Evolutionary conservation across 1,140 invertebrate genomes (phyloP).

Genomic region (Popillia japonica): DNA sequence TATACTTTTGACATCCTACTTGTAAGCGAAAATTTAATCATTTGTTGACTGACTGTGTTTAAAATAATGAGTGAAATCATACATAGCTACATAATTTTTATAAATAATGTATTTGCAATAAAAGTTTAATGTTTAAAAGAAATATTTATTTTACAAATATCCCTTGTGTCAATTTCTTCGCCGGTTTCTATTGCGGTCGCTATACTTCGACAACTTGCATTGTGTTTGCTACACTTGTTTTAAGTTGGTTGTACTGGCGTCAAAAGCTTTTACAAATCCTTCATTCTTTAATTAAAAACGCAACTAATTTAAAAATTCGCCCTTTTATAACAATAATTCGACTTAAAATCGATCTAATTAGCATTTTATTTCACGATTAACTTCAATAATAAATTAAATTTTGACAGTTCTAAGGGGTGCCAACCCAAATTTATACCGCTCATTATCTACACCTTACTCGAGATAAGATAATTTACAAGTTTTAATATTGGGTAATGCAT

Average conservation of each 20-base stretch:
- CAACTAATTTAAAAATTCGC: too few species aligned
- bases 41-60: constrained; percentile 39
- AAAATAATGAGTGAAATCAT: constrained; percentile 37
- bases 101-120: constrained; percentile 41
- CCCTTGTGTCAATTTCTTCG: too few species aligned
- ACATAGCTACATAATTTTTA: constrained; percentile 40
- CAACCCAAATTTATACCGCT: neutral
- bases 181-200: too few species aligned
- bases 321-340: too few species aligned
- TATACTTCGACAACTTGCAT: too few species aligned
- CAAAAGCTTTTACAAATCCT: too few species aligned
- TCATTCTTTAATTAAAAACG: too few species aligned
- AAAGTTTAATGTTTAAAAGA: constrained; percentile 36
- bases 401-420: neutral
- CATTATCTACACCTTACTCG: neutral
- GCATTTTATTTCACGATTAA: too few species aligned
- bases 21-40: constrained; percentile 38
- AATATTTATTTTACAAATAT: too few species aligned
- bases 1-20: constrained; percentile 29
- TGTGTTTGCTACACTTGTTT: too few species aligned
- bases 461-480: neutral
- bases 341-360: too few species aligned
- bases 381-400: neutral
- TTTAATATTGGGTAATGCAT: neutral
- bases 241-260: too few species aligned